These are phyloP conservation scores for Halocynthia roretzi DNA, from an alignment of 23 tunicate species.

Conservation along the genomic window DNA sequence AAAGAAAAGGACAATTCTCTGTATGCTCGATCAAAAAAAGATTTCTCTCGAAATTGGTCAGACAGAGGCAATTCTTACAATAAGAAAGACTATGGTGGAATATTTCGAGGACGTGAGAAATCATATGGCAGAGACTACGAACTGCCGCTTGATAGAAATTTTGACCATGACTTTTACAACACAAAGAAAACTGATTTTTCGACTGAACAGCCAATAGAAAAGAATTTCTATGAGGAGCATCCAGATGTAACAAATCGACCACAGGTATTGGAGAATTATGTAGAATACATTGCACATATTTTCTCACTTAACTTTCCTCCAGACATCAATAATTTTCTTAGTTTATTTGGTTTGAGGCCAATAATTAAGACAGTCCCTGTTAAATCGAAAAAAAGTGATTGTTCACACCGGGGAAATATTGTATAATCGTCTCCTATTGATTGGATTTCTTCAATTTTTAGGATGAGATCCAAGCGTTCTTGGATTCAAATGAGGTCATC, in stretches of 20 bases:
- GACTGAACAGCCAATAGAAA: not conserved
- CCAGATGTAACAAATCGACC: constrained; percentile 19
- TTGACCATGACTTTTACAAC: not conserved
- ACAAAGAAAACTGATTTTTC: constrained; percentile 1
- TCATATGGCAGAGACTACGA: too few relatives aligned
- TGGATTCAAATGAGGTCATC: constrained; percentile 19
- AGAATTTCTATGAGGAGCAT: constrained; percentile 35
- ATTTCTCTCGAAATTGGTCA: too few relatives aligned
- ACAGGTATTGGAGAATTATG: constrained; percentile 1
- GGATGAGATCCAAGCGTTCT: constrained; percentile 32
- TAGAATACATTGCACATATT: not conserved
- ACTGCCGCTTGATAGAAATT: too few relatives aligned
- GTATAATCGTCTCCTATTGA: not conserved
- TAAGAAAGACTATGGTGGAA: too few relatives aligned
- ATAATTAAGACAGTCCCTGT: not conserved
- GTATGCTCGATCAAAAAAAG: too few relatives aligned
- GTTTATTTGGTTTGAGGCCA: not conserved
- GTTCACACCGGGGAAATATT: too few relatives aligned
- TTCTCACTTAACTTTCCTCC: not conserved
- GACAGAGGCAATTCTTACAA: too few relatives aligned
- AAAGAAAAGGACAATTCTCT: too few relatives aligned
- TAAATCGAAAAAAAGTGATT: too few relatives aligned
- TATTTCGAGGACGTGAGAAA: too few relatives aligned
- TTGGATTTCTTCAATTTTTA: constrained; percentile 4
- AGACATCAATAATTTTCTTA: not conserved